Conservation (phyloP, 2,113 vertebrate genomes). For the Phaetusa simplex region DNA sequence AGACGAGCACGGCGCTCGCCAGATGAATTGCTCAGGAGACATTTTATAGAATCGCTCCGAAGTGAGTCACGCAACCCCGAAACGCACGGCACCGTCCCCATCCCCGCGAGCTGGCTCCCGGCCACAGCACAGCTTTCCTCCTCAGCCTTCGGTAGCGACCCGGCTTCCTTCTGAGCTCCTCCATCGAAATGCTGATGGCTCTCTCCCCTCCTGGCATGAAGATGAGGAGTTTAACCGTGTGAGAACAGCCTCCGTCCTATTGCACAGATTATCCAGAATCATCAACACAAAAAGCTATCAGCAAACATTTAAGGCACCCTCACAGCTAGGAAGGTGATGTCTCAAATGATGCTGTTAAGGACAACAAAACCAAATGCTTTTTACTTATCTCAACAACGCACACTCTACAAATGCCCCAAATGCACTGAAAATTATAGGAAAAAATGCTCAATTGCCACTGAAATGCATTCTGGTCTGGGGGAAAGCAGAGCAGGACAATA, state of each 20-base stretch:
- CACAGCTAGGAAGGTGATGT: background rate
- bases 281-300: background rate
- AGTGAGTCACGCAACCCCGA: background rate
- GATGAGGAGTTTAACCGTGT: background rate
- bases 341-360: slow-evolving; percentile 6
- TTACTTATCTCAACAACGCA: slow-evolving; percentile 22
- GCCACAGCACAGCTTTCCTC: background rate
- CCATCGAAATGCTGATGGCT: background rate
- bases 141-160: background rate
- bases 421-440: slow-evolving; percentile 16
- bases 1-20: background rate
- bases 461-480: background rate
- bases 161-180: background rate
- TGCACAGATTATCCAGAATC: background rate
- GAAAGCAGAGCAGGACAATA: slow-evolving; percentile 31
- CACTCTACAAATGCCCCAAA: background rate
- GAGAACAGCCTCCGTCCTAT: background rate
- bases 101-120: background rate
- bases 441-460: background rate
- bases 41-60: fast-evolving
- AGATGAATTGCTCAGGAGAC: background rate
- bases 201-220: background rate
- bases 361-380: slow-evolving; percentile 22
- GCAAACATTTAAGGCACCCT: background rate
- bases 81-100: background rate